Base-by-base conservation (phyloP, 2,888 invertebrate species). In the Crossocerus cetratus region DNA sequence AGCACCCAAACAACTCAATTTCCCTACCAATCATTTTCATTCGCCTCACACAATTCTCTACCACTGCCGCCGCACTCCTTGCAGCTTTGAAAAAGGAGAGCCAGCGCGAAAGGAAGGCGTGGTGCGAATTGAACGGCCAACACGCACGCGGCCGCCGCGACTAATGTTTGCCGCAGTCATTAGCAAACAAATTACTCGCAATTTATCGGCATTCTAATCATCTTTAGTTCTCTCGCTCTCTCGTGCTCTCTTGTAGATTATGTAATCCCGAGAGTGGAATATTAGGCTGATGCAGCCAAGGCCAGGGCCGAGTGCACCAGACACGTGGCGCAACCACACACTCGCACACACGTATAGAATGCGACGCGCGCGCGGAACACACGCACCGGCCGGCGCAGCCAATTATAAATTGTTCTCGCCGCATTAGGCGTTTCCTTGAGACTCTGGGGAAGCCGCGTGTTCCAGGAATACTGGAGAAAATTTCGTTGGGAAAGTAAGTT, bases 1-100 rank as follows among this genome's bases (percentile, higher is more conserved):
- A 49, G 14, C 49, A 16, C 0, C 63, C 65, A 66, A 61, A 45
- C 23, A 64, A 60, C 54, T 23, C 16, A 22, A 44, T 65, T 21
- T 55, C 14, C 21, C 44, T n/a, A 13, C 49, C 8, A 16, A 8
- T 44, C 43, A 60, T 55, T 16, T 45, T 65, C 44, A 23, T 58
- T 69, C 42, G 57, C 42, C 13, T 20, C 20, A 5, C 32, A n/a
- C n/a, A n/a, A n/a, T n/a, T n/a, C n/a, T n/a, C n/a, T n/a, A n/a
- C n/a, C n/a, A n/a, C n/a, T n/a, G n/a, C n/a, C n/a, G n/a, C n/a
- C n/a, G n/a, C n/a, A n/a, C n/a, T n/a, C n/a, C n/a, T n/a, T n/a
- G n/a, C n/a, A n/a, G 20, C 21, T 59, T 20, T 3, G 5, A 13
- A 22, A 20, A 20, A 16, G 18, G 2, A 49, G 3, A 14, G 5